Base-by-base conservation (phyloP, 2,113 vertebrate genomes). In the Pseudopodoces humilis region DNA sequence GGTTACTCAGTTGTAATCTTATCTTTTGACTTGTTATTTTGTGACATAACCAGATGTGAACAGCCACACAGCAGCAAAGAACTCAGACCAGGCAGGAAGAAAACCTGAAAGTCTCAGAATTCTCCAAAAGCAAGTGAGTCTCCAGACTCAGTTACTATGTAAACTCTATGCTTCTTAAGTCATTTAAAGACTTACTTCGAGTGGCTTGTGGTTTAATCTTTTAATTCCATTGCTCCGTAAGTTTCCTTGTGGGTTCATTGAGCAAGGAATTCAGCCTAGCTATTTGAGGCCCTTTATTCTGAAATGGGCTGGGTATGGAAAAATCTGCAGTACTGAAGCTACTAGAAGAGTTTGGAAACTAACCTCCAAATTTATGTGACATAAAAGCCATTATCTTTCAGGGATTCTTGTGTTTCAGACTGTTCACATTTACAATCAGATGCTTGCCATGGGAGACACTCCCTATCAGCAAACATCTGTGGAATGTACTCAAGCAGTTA, bases 171-270 rank as follows among this genome's bases (percentile, higher is more conserved):
- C 94, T 97, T 96, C 71, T 2, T 68, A 96, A 95, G 93, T 95
- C 76, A 90, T 97, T 96, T 96, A 97, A 97, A 97, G 96, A 97
- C 88, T 97, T 96, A 96, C 56, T 47, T 74, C 93, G 96, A 97
- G 95, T 97, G 85, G 92, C 90, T 96, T 90, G 93, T 88, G 72
- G 86, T 94, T 97, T 98, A 98, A 98, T 98, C 97, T 97, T 97
- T 97, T 98, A 97, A 98, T 97, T 97, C 96, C 69, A 91, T 94
- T 98, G 96, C 96, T 95, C 91, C 55, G 2, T 85, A 95, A 95
- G 94, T 98, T 95, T 97, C 60, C 76, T 95, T 94, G 82, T 96
- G 96, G 97, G 96, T 97, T 97, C 97, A 97, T 72, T 97, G 97
- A 97, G 92, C 95, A 97, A 97, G 96, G 96, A 98, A 98, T 98